A percentile compares a stretch with the other conserved stretches of the same genome.
phyloP scores from a whole-genome alignment of 2,797 vertebrate genomes.

The Nasua narica region DNA sequence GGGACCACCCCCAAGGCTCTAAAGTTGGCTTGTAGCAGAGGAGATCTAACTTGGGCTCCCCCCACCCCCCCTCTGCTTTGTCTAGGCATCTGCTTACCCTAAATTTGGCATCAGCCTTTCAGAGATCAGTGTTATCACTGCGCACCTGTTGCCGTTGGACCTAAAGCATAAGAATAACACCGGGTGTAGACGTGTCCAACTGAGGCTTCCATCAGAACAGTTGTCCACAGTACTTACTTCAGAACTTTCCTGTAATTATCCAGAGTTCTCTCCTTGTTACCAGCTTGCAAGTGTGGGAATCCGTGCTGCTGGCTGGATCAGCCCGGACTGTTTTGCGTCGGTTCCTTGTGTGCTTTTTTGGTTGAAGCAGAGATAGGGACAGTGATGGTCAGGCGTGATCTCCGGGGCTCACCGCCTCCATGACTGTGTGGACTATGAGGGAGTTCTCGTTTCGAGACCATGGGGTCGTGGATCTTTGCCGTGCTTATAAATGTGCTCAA shows the following conservation, averaged over 20 bases:
- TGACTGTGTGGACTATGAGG: neutral
- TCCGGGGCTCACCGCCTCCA: neutral
- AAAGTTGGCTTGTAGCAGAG: neutral
- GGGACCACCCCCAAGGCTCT: neutral
- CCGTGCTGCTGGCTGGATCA: neutral
- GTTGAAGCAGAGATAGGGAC: neutral
- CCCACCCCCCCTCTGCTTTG: neutral
- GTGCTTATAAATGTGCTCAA: neutral
- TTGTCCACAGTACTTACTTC: neutral
- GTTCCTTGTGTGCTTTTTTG: rapidly evolving
- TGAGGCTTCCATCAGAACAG: neutral
- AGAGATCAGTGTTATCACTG: neutral
- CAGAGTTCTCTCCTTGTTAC: neutral
- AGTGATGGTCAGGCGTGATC: too few relatives aligned
- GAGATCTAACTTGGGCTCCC: neutral
- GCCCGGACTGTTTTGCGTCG: neutral
- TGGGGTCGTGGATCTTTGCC: neutral
- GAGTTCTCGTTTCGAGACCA: neutral
- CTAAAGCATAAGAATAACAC: neutral
- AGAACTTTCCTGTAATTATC: neutral
- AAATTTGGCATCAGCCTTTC: neutral
- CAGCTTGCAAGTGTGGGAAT: neutral
- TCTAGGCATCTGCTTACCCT: neutral
- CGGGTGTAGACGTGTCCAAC: rapidly evolving
- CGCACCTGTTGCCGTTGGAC: neutral